Conservation (phyloP, 2,113 vertebrate genomes). For the Garra rufa region DNA sequence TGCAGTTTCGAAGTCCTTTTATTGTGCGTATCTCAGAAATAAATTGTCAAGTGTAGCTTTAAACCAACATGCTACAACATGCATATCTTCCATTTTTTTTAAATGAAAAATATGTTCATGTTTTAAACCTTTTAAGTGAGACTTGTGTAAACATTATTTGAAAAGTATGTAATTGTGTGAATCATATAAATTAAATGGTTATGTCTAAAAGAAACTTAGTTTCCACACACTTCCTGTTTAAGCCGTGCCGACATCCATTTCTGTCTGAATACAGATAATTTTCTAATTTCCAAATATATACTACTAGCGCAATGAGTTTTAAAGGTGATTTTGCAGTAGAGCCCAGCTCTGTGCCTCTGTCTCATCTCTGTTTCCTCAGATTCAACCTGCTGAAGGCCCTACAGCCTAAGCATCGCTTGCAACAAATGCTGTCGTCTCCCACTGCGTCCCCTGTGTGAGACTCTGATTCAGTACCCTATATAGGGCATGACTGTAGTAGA, state of each 20-base stretch:
- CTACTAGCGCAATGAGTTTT: not conserved
- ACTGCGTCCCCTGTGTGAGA: conserved; percentile 74
- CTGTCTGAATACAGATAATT: not conserved
- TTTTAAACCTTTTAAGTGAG: not conserved
- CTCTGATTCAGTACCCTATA: conserved; percentile 62
- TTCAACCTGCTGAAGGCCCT: conserved; percentile 81
- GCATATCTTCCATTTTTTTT: not conserved
- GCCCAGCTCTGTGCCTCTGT: conserved; percentile 54
- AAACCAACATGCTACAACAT: not conserved
- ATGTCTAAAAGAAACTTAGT: not conserved
- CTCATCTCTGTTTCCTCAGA: conserved; percentile 71
- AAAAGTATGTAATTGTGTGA: not conserved
- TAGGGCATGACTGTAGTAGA: conserved; percentile 61
- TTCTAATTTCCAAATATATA: not conserved
- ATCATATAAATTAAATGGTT: not conserved
- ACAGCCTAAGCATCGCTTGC: conserved; percentile 79
- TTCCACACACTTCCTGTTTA: not conserved
- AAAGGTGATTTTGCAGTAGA: conserved; percentile 31
- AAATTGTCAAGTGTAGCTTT: not conserved
- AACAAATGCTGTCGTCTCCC: conserved; percentile 74
- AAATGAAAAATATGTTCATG: too few species aligned
- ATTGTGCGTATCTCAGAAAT: not conserved
- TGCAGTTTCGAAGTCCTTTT: not conserved
- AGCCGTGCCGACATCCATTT: not conserved
- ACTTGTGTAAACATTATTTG: not conserved